phyloP scores from a whole-genome alignment of 2,888 invertebrate species.

The Rhingia rostrata region DNA sequence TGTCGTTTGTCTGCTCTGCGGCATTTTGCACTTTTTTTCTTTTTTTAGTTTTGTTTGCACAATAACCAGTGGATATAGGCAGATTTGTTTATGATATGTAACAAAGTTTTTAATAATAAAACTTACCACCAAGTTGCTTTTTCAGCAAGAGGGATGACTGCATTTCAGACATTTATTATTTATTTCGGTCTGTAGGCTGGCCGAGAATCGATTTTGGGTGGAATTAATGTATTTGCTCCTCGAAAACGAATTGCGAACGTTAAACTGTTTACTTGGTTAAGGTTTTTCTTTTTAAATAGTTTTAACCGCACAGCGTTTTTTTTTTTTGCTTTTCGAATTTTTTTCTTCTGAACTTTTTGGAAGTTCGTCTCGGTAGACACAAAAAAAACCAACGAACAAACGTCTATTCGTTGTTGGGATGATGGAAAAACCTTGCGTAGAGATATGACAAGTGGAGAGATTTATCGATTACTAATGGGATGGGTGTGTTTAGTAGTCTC shows the following conservation, averaged over 20 bases:
- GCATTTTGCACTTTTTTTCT: conserved; percentile 50
- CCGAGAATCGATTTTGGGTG: conserved; percentile 67
- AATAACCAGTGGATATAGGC: neutral
- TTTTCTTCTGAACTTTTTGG: conserved; percentile 43
- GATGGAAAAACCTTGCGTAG: conserved; percentile 56
- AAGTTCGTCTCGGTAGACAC: conserved; percentile 70
- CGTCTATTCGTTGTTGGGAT: conserved; percentile 60
- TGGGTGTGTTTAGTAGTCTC: conserved; percentile 16
- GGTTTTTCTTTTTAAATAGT: conserved; percentile 14
- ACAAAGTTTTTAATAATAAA: conserved; percentile 26
- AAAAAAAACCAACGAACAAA: conserved; percentile 67
- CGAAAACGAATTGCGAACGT: conserved; percentile 13
- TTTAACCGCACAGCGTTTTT: conserved; percentile 47
- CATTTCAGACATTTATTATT: conserved; percentile 92
- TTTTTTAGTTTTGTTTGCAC: conserved; percentile 28
- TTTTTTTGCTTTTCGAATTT: conserved; percentile 2
- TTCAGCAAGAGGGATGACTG: conserved; percentile 97
- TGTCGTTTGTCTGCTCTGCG: conserved; percentile 53
- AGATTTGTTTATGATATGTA: neutral
- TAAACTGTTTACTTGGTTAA: neutral
- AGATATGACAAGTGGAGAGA: conserved; percentile 62
- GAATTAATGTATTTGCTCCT: conserved; percentile 49
- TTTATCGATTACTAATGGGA: conserved; percentile 42
- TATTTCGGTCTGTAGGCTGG: conserved; percentile 62
- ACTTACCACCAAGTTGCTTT: conserved; percentile 97